Evolutionary conservation across 2,113 vertebrate species (phyloP).

Genomic region (Python bivittatus): DNA sequence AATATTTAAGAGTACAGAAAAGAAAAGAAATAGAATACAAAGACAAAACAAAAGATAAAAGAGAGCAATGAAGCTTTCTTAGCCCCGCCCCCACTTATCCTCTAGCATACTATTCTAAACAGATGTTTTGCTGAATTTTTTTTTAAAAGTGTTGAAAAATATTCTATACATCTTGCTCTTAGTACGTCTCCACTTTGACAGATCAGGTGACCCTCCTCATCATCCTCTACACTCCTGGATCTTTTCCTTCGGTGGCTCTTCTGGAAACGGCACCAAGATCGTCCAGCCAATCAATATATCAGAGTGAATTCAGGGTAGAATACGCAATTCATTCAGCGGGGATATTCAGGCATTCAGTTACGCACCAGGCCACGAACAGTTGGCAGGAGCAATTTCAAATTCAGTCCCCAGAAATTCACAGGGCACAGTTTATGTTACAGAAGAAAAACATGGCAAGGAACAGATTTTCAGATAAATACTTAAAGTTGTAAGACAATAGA

Average conservation of each 20-base stretch:
- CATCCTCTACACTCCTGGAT: constrained; percentile 95
- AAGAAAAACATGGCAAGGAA: constrained; percentile 99
- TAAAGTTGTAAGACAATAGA: constrained; percentile 83
- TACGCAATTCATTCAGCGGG: constrained; percentile 90
- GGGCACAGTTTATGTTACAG: constrained; percentile 99
- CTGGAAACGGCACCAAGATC: constrained; percentile 86
- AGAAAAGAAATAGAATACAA: constrained; percentile 77
- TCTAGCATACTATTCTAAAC: constrained; percentile 81
- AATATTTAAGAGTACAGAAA: constrained; percentile 79
- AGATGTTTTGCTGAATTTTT: constrained; percentile 79
- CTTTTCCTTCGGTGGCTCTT: constrained; percentile 92
- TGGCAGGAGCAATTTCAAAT: constrained; percentile 99
- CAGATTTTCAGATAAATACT: constrained; percentile 99
- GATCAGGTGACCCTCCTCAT: constrained; percentile 98
- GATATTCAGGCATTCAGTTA: constrained; percentile 91
- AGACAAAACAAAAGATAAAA: constrained; percentile 79
- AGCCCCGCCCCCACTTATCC: constrained; percentile 63
- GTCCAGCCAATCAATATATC: constrained; percentile 79
- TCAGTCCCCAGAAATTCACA: constrained; percentile 95
- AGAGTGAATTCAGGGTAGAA: constrained; percentile 87
- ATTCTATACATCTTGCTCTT: constrained; percentile 95
- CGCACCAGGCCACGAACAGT: constrained; percentile 89
- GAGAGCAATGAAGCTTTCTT: constrained; percentile 80
- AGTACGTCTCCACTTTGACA: constrained; percentile 98
- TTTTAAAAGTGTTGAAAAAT: constrained; percentile 81